phyloP scores from a whole-genome alignment of 2,888 invertebrate genomes.

The Allacma fusca region DNA sequence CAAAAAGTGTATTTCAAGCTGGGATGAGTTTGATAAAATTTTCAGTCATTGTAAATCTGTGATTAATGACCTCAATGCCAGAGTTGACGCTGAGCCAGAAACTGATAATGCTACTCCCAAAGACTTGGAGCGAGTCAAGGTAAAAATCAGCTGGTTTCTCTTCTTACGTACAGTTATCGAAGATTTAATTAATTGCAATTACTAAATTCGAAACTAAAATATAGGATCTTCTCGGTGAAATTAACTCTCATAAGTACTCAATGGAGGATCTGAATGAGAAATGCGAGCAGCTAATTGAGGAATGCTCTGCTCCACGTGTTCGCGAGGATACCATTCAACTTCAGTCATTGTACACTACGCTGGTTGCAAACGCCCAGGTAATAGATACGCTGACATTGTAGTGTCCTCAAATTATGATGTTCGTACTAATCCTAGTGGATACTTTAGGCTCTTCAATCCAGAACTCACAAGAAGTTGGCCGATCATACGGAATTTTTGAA shows the following conservation, averaged over 20 bases:
- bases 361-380: slow-evolving; percentile 80
- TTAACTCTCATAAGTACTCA: slow-evolving; percentile 76
- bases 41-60: slow-evolving; percentile 77
- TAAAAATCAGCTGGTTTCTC: too few species aligned
- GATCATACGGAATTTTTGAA: slow-evolving; percentile 91
- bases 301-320: slow-evolving; percentile 83
- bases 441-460: slow-evolving; percentile 76
- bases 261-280: slow-evolving; percentile 86
- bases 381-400: background rate
- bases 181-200: too few species aligned
- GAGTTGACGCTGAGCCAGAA: slow-evolving; percentile 71
- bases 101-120: slow-evolving; percentile 79
- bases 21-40: slow-evolving; percentile 81
- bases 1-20: slow-evolving; percentile 78
- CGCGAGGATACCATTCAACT: slow-evolving; percentile 85
- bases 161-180: too few species aligned
- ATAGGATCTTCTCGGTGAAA: slow-evolving; percentile 74
- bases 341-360: slow-evolving; percentile 81
- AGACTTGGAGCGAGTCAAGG: slow-evolving; percentile 76
- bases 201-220: too few species aligned
- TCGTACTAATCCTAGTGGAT: too few species aligned
- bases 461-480: slow-evolving; percentile 87
- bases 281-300: slow-evolving; percentile 86
- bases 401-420: too few species aligned
- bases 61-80: slow-evolving; percentile 66